Evolutionary conservation across 2,113 vertebrate species (phyloP), one percentile per base, ranked within the genome.

Genomic region (Thymallus thymallus): DNA sequence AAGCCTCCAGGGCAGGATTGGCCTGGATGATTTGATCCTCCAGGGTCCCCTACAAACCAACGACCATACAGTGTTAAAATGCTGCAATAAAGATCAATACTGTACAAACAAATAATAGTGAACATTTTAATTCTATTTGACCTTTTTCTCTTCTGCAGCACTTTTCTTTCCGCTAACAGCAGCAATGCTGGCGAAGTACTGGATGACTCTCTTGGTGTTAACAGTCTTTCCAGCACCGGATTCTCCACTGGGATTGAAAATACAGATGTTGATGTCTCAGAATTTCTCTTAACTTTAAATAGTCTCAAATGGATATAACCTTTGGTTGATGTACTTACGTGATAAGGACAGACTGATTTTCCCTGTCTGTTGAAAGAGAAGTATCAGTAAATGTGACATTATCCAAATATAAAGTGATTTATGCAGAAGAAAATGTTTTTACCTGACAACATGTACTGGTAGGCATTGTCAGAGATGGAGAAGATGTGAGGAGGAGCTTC

Each of bases 401-500:
- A n/a, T n/a, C n/a, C n/a, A n/a, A n/a, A 7, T 10, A 7, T 35
- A 5, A 30, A 4, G 4, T 30, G 26, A 35, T 6, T 35, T 7
- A 4, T n/a, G 26, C 5, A 64, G 24, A 13, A 5, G 35, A 41
- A 56, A 72, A 68, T 2, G 65, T 6, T 67, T n/a, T n/a, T 81
- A 96, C 95, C 95, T 83, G 95, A 83, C 78, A 96, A 86, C 96
- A 97, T 96, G 91, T 94, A 93, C 90, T 97, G 96, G 5, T 97
- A 97, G 64, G 94, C 96, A 0, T 95, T 97, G 80, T 96, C 96
- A 20, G 96, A 97, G 91, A 96, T 97, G 87, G 95, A 96, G 90
- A 96, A 97, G 90, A 97, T 97, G 64, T 97, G 95, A 74, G 96
- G 96, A 16, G 96, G 95, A 46, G 96, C 96, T 90, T 97, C 96